Base-by-base conservation (phyloP, 2,888 invertebrate species). In the Cyclophora albipunctata region DNA sequence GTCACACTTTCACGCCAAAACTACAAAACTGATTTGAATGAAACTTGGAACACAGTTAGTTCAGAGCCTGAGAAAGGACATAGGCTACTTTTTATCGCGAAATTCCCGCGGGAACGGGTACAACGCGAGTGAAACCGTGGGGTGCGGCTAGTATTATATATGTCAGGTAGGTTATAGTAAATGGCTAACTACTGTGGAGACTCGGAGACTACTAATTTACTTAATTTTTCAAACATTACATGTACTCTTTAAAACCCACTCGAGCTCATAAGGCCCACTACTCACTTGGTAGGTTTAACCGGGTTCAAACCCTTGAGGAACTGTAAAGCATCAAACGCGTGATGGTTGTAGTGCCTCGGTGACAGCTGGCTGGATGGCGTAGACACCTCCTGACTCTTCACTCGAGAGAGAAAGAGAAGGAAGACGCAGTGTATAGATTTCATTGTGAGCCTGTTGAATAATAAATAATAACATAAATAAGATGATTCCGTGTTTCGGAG, bases 221-320 rank as follows among this genome's bases (percentile, higher is more conserved):
- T 41, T 47, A 34, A 33, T 5, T 46, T 40, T 48, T 47, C 48
- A 7, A 5, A 34, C 2, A 5, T 7, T 40, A 40, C 42, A 37
- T 34, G 5, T n/a, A 7, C 4, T 34, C 2, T n/a, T 67, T 20
- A 20, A 20, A 20, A 20, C 20, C 20, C 20, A 20, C 1, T 20
- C 20, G 20, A 20, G 20, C 20, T 20, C 1, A 20, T 20, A 1
- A 20, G 20, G 20, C 20, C 20, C 20, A 20, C 20, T 20, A 20
- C 81, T 76, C 59, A 86, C 86, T 78, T 79, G 3, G 77, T 78
- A n/a, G 79, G 73, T 3, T 70, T 69, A 0, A 66, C 59, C 1
- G 58, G 51, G 2, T 63, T 64, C 3, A 69, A 53, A 40, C 64
- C 65, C 46, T 73, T 66, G 4, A 81, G 47, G 34, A 71, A 76